Evolutionary conservation across 2,888 invertebrate genomes (phyloP).

Genomic region (Chrysodeixis includens): DNA sequence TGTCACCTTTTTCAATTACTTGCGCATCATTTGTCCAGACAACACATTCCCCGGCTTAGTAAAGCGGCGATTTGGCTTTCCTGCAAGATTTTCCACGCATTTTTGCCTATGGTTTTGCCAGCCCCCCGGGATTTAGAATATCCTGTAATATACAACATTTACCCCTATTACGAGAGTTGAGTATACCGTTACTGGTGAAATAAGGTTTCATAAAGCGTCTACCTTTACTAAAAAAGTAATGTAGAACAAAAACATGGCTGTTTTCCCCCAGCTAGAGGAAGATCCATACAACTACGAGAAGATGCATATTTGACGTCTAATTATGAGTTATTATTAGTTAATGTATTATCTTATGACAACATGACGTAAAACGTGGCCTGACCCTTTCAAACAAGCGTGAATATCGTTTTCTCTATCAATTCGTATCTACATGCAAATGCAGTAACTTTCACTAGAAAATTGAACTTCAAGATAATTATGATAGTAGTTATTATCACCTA

Average conservation of each 20-base stretch:
- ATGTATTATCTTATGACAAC: slow-evolving; percentile 17
- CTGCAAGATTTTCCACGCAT: background rate
- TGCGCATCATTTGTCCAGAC: background rate
- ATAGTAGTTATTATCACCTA: slow-evolving; percentile 5
- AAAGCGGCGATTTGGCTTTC: background rate
- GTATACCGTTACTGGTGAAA: background rate
- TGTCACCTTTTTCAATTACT: slow-evolving; percentile 8
- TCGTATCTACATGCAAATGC: background rate
- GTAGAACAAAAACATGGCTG: background rate
- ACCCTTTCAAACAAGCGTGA: slow-evolving; percentile 27
- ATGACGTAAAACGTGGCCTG: slow-evolving; percentile 20
- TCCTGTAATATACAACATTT: slow-evolving; percentile 4
- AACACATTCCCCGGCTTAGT: background rate
- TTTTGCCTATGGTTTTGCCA: background rate
- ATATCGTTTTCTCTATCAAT: slow-evolving; percentile 15
- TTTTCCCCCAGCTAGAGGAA: background rate
- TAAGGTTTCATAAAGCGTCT: slow-evolving; percentile 1
- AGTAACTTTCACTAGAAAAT: background rate
- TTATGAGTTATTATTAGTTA: slow-evolving; percentile 13
- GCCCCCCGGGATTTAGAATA: background rate
- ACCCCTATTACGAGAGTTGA: background rate
- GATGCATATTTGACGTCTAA: background rate
- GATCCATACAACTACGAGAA: background rate
- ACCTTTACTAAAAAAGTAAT: background rate
- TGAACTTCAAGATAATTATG: background rate